Evolutionary conservation across 2,113 vertebrate genomes (phyloP).

Genomic region (Hemiscyllium ocellatum): DNA sequence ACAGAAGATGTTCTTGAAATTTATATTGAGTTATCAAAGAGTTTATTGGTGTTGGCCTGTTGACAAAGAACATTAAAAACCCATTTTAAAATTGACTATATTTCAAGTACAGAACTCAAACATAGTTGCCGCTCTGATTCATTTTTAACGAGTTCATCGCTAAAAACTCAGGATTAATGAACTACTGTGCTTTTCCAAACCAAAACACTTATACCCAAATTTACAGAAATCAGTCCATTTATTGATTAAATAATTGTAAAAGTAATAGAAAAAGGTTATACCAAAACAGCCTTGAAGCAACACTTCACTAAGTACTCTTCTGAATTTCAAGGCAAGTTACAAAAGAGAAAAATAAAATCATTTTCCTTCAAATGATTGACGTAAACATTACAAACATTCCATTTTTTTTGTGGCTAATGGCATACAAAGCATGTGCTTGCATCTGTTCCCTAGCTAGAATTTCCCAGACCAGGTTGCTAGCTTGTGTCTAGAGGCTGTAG

Average conservation of each 20-base stretch:
- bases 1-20: slow-evolving; percentile 91
- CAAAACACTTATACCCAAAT: neutral
- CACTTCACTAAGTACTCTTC: neutral
- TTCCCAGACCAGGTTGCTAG: too few relatives aligned
- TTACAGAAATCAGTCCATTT: neutral
- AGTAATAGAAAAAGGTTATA: neutral
- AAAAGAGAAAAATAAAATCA: neutral
- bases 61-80: slow-evolving; percentile 44
- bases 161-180: neutral
- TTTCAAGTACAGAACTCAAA: neutral
- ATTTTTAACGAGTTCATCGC: neutral
- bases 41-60: slow-evolving; percentile 80
- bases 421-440: too few relatives aligned
- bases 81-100: neutral
- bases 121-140: neutral
- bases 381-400: neutral
- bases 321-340: neutral
- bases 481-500: too few relatives aligned
- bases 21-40: slow-evolving; percentile 77
- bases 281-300: neutral
- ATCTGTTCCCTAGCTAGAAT: too few relatives aligned
- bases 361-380: neutral
- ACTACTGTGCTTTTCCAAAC: neutral
- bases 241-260: neutral
- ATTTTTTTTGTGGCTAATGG: too few relatives aligned